Percentiles rank a stretch among this genome's conserved stretches.
phyloP scores from a whole-genome alignment of 2,113 vertebrate genomes.

The Takifugu flavidus region DNA sequence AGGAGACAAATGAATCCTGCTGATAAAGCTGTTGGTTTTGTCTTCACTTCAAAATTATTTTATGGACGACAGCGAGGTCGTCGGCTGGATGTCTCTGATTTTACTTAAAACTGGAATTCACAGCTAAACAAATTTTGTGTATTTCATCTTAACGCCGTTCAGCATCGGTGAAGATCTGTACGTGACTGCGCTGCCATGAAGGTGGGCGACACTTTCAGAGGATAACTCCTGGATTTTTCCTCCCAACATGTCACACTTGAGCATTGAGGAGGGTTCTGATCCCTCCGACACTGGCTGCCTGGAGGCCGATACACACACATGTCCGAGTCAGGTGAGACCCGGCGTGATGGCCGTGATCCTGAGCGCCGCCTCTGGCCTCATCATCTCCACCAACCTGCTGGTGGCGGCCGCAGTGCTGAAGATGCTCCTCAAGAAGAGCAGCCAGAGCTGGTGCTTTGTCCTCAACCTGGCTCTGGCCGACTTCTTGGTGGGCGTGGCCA shows the following conservation, averaged over 20 bases:
- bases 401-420: conserved; percentile 73
- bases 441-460: conserved; percentile 82
- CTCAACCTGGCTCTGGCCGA: conserved; percentile 87
- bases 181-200: background rate
- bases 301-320: background rate
- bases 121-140: background rate
- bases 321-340: background rate
- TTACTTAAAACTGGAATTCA: too few species aligned
- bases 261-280: background rate
- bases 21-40: conserved; percentile 15
- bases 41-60: conserved; percentile 8
- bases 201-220: background rate
- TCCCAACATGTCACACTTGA: conserved; percentile 13
- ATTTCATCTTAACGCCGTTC: background rate
- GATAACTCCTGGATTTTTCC: background rate
- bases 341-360: conserved; percentile 73
- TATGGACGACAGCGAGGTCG: conserved; percentile 1
- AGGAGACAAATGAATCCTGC: conserved; percentile 16
- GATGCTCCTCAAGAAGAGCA: conserved; percentile 76
- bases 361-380: conserved; percentile 76
- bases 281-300: background rate
- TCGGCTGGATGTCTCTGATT: background rate
- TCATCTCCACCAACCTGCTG: conserved; percentile 79
- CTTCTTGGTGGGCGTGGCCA: conserved; percentile 80
- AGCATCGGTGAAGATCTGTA: too few species aligned